These are phyloP conservation scores for Chelonus formosanus DNA, from an alignment of 2,888 invertebrate species.

Conservation along the genomic window DNA sequence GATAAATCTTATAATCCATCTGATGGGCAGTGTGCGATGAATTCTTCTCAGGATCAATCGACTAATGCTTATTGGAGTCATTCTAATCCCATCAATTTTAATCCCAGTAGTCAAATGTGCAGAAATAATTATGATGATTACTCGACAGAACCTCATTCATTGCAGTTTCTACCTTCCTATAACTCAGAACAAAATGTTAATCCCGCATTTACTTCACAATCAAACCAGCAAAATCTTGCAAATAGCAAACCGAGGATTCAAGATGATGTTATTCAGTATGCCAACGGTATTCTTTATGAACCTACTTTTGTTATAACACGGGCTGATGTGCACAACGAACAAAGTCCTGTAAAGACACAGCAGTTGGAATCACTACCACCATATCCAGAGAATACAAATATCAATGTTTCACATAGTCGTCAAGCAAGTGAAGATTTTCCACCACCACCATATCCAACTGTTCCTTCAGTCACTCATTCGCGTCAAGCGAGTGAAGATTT, in stretches of 20 bases:
- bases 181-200: slow-evolving; percentile 52
- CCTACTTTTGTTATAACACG: slow-evolving; percentile 75
- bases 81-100: slow-evolving; percentile 48
- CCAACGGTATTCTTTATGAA: slow-evolving; percentile 64
- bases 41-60: slow-evolving; percentile 66
- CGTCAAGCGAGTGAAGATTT: slow-evolving; percentile 89
- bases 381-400: slow-evolving; percentile 61
- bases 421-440: slow-evolving; percentile 69
- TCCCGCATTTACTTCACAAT: neutral
- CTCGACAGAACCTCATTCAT: slow-evolving; percentile 70
- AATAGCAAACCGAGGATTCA: slow-evolving; percentile 57
- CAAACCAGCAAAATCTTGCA: neutral
- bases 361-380: slow-evolving; percentile 69
- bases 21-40: slow-evolving; percentile 48
- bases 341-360: slow-evolving; percentile 72
- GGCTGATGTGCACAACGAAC: slow-evolving; percentile 87
- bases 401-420: slow-evolving; percentile 64
- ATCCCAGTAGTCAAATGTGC: slow-evolving; percentile 39
- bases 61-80: slow-evolving; percentile 58
- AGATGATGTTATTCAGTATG: slow-evolving; percentile 66
- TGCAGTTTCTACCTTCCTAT: slow-evolving; percentile 72
- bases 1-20: slow-evolving; percentile 48
- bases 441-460: slow-evolving; percentile 81
- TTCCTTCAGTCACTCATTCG: slow-evolving; percentile 81
- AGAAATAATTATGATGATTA: slow-evolving; percentile 55